Base-by-base conservation (phyloP, 2,888 invertebrate species). In the Rambutsinella grinnellia region DNA sequence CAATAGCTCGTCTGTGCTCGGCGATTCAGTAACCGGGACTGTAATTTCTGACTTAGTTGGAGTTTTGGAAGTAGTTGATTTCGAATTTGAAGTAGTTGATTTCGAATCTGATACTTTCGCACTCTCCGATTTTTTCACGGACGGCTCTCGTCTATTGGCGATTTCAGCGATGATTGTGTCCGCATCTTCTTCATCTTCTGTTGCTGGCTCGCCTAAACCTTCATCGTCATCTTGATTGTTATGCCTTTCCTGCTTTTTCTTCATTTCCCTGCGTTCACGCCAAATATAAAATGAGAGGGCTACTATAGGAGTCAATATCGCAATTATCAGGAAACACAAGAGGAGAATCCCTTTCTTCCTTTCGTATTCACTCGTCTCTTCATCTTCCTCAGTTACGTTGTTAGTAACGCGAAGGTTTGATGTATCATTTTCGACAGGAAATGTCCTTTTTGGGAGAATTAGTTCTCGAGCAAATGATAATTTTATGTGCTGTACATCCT, bases 1-100 rank as follows among this genome's bases (percentile, higher is more conserved):
- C 46, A 74, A 19, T 15, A 74, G n/a, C 28, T 74, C 66, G 61
- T 74, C 74, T 3, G 47, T 62, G 17, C 74, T 74, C 2, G 66
- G 61, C 0, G 65, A 23, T 17, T 53, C n/a, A n/a, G n/a, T n/a
- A n/a, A n/a, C n/a, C n/a, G n/a, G n/a, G n/a, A n/a, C n/a, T n/a
- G n/a, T n/a, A n/a, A n/a, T n/a, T n/a, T n/a, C 19, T 3, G n/a
- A 24, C 36, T 19, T 58, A 3, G 6, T 13, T 54, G 36, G 2
- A 36, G 36, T 6, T 10, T 28, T 5, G 28, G 36, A 19, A 27
- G 58, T 21, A n/a, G 58, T 17, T 24, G 57, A 17, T 21, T 19
- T 44, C 8, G 44, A 44, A 44, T 13, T 13, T 6, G 13, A 13
- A 44, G 13, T 10, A 44, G 44, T 10, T 13, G 44, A 44, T 10